Evolutionary conservation across 2,113 vertebrate genomes (phyloP).

Genomic region (Phaetusa simplex): DNA sequence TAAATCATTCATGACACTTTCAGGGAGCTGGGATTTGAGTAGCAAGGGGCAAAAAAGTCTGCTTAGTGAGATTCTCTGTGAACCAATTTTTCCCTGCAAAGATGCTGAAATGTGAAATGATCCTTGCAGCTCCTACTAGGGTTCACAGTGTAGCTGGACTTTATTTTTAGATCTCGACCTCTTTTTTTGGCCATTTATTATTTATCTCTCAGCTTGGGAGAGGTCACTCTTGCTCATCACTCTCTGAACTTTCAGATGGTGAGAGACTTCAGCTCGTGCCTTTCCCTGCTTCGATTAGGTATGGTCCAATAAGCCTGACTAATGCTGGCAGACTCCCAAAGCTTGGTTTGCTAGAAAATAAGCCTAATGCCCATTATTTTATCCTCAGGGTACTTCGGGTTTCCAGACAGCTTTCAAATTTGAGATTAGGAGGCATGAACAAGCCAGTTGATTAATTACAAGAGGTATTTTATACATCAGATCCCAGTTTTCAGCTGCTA

Average conservation of each 20-base stretch:
- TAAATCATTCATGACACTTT: neutral
- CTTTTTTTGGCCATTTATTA: neutral
- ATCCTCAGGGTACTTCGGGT: neutral
- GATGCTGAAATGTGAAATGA: neutral
- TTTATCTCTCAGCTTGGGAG: neutral
- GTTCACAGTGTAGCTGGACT: neutral
- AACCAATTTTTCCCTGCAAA: neutral
- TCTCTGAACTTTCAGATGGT: neutral
- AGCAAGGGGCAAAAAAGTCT: neutral
- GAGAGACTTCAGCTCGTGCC: neutral
- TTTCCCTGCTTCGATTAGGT: neutral
- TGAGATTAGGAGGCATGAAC: neutral
- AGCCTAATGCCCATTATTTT: constrained; percentile 13
- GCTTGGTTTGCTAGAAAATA: neutral
- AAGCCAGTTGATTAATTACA: constrained; percentile 17
- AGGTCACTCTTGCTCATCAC: neutral
- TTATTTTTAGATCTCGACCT: constrained; percentile 24
- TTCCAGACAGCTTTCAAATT: constrained; percentile 27
- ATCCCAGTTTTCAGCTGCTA: constrained; percentile 7
- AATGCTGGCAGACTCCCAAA: neutral
- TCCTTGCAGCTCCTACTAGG: neutral
- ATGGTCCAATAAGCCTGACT: constrained; percentile 10
- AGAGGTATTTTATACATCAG: neutral
- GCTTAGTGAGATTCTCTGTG: neutral
- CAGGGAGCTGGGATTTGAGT: neutral